Evolutionary conservation across 1,140 invertebrate genomes (phyloP).

Genomic region (Spodoptera frugiperda): DNA sequence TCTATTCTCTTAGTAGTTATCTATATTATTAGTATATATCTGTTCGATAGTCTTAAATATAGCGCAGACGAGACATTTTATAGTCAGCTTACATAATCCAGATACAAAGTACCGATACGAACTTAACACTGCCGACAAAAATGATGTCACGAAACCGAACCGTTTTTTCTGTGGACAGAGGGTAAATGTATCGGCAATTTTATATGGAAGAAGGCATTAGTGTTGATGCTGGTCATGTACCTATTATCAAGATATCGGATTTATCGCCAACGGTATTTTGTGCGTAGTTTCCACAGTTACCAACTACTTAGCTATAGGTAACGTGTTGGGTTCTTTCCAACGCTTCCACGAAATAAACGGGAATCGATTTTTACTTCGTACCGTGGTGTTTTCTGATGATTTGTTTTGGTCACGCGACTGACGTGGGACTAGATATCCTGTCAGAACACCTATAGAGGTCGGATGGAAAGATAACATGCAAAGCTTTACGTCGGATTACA

Average conservation of each 20-base stretch:
- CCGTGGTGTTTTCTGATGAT: slow-evolving; percentile 14
- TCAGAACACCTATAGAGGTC: slow-evolving; percentile 21
- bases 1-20: too few species aligned
- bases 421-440: slow-evolving; percentile 12
- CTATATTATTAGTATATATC: too few species aligned
- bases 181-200: slow-evolving; percentile 12
- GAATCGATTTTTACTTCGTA: slow-evolving; percentile 24
- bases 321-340: slow-evolving; percentile 3
- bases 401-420: slow-evolving; percentile 36
- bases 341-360: slow-evolving; percentile 32
- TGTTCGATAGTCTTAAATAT: too few species aligned
- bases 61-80: too few species aligned
- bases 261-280: background rate
- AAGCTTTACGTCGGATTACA: background rate
- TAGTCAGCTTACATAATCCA: too few species aligned
- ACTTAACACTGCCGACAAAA: background rate
- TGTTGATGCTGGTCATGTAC: slow-evolving; percentile 7
- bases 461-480: background rate
- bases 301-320: background rate
- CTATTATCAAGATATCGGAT: slow-evolving; percentile 34
- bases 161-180: slow-evolving; percentile 12
- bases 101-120: background rate
- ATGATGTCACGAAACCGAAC: background rate
- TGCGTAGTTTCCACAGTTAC: background rate
- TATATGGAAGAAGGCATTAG: slow-evolving; percentile 17